A percentile compares a stretch with the other conserved stretches of the same genome.
These are phyloP conservation scores for Etia nguti DNA, from an alignment of 2,113 vertebrate genomes.

Conservation along the genomic window DNA sequence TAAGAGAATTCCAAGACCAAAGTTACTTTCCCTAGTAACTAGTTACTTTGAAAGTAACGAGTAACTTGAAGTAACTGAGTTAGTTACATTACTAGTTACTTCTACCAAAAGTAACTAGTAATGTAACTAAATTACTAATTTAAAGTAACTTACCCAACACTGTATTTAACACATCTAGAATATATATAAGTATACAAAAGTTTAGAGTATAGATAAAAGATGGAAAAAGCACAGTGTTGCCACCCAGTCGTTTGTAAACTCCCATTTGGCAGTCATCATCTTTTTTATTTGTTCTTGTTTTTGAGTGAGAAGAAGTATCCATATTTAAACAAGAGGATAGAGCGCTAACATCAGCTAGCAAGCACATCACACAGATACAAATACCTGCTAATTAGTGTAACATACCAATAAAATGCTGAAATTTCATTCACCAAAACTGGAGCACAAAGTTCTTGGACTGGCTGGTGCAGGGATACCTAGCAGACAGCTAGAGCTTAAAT, in stretches of 20 bases:
- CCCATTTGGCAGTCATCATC: background rate
- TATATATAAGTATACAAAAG: background rate
- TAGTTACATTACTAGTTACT: too few relatives aligned
- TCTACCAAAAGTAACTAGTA: too few relatives aligned
- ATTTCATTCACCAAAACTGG: background rate
- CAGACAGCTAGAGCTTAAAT: background rate
- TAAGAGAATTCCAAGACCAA: too few relatives aligned
- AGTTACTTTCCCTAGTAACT: too few relatives aligned
- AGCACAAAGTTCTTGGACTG: background rate
- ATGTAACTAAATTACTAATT: too few relatives aligned
- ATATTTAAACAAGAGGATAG: background rate
- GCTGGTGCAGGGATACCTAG: background rate
- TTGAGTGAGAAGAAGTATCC: background rate
- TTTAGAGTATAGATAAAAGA: background rate
- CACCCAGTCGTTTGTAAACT: background rate
- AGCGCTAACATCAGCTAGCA: background rate
- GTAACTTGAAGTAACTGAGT: too few relatives aligned
- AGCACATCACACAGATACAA: background rate
- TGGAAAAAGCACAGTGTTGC: background rate
- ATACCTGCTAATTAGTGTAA: background rate
- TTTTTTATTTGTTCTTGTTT: background rate
- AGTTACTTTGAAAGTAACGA: too few relatives aligned
- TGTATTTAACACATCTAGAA: background rate
- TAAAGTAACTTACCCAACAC: too few relatives aligned
- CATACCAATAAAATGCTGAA: background rate